Evolutionary conservation across 2,797 vertebrate genomes (phyloP).

Genomic region (Xiphorhynchus erythropygius): DNA sequence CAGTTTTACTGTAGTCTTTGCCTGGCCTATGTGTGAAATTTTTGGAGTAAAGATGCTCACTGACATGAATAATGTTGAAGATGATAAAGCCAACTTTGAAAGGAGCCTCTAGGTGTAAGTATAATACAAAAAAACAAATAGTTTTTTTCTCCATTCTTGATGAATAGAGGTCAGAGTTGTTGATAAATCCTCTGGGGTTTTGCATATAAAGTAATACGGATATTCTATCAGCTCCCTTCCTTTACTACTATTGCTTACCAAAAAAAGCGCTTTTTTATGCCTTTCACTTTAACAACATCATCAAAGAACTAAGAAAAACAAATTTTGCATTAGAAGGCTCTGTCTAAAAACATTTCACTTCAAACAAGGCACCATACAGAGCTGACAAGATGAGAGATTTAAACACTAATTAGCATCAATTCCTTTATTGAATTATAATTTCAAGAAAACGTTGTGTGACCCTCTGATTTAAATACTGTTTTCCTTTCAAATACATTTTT

Average conservation of each 20-base stretch:
- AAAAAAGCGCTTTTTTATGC: background rate
- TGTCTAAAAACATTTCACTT: slow-evolving; percentile 20
- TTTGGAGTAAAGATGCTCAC: background rate
- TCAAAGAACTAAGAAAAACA: slow-evolving; percentile 38
- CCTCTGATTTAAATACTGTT: slow-evolving; percentile 38
- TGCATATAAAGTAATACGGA: background rate
- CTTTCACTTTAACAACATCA: slow-evolving; percentile 14
- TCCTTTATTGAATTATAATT: slow-evolving; percentile 31
- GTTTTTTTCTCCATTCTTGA: background rate
- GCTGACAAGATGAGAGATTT: slow-evolving; percentile 36
- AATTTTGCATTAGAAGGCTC: slow-evolving; percentile 13
- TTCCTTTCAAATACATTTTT: background rate
- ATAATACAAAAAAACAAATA: background rate
- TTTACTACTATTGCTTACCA: background rate
- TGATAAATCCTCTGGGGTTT: background rate
- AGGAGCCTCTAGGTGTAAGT: slow-evolving; percentile 6
- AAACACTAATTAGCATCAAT: slow-evolving; percentile 38
- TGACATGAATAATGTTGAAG: background rate
- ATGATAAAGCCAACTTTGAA: background rate
- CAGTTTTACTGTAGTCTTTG: background rate
- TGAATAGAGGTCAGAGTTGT: background rate
- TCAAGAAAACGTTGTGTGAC: background rate
- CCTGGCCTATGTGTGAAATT: background rate
- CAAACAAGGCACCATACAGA: slow-evolving; percentile 32
- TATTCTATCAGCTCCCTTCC: background rate